These are phyloP conservation scores for Crenuchus spilurus DNA, from an alignment of 2,797 vertebrate species.

Conservation along the genomic window DNA sequence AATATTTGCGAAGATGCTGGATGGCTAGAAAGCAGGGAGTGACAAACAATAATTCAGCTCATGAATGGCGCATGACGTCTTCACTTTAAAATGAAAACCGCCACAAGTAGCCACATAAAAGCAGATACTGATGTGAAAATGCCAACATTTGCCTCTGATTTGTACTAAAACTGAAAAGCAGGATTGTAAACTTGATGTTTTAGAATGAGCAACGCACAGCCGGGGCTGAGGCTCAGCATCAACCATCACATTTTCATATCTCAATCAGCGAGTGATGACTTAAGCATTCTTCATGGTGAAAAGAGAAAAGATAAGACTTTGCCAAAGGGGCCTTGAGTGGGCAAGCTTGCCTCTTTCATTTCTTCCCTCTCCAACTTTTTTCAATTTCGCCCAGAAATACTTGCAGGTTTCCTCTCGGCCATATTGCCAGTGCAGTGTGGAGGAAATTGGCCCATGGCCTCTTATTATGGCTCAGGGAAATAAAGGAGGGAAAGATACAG, in stretches of 20 bases:
- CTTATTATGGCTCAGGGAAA: background rate
- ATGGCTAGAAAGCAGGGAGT: background rate
- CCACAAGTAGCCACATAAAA: background rate
- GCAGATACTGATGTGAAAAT: background rate
- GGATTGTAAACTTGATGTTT: background rate
- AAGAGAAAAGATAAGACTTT: background rate
- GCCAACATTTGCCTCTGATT: background rate
- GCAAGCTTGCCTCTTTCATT: background rate
- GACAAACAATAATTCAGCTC: conserved; percentile 16
- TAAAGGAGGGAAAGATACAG: background rate
- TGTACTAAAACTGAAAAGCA: background rate
- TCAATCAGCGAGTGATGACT: conserved; percentile 14
- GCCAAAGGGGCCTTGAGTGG: background rate
- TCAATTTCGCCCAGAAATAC: conserved; percentile 3
- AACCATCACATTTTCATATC: background rate
- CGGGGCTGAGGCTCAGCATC: background rate
- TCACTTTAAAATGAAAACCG: background rate
- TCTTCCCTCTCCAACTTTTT: conserved; percentile 9
- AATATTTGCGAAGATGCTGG: background rate
- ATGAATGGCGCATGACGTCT: background rate
- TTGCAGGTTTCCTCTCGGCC: conserved; percentile 2
- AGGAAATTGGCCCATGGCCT: background rate
- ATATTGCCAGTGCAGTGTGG: background rate
- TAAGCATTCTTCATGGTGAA: background rate
- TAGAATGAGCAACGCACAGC: background rate